A percentile compares a stretch with the other conserved stretches of the same genome.
phyloP scores from a whole-genome alignment of 2,113 vertebrate species.

The Mola mola region DNA sequence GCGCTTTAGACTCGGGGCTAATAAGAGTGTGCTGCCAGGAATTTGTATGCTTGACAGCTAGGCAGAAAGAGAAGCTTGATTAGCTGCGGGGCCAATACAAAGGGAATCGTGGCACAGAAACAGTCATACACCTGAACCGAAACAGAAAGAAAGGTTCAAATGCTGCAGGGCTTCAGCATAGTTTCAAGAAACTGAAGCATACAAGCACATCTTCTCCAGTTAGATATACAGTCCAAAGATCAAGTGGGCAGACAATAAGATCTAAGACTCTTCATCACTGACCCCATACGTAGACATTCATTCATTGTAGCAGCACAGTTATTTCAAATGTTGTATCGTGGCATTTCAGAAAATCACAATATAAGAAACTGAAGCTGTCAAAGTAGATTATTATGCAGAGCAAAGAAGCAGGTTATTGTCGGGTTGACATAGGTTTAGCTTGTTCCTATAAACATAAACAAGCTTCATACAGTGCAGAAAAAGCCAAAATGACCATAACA shows the following conservation, averaged over 20 bases:
- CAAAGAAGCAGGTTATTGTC: neutral
- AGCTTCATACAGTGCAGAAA: slow-evolving; percentile 16
- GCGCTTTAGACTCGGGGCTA: slow-evolving; percentile 71
- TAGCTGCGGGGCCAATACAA: slow-evolving; percentile 49
- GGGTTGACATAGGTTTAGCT: no score
- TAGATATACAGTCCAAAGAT: slow-evolving; percentile 13
- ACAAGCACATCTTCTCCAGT: neutral
- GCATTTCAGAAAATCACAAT: slow-evolving; percentile 31
- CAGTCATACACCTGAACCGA: slow-evolving; percentile 27
- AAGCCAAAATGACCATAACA: slow-evolving; percentile 1
- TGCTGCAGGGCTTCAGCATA: slow-evolving; percentile 7
- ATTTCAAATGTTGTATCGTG: neutral
- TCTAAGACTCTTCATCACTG: neutral
- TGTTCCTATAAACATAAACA: neutral
- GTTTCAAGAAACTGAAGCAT: slow-evolving; percentile 36
- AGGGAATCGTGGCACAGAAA: slow-evolving; percentile 44
- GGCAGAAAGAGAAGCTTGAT: slow-evolving; percentile 66
- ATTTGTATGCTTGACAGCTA: slow-evolving; percentile 69
- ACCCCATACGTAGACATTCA: neutral
- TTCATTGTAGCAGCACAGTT: slow-evolving; percentile 6
- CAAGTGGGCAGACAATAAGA: slow-evolving; percentile 10
- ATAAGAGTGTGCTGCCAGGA: slow-evolving; percentile 73
- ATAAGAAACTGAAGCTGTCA: slow-evolving; percentile 29
- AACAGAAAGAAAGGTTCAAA: slow-evolving; percentile 27
- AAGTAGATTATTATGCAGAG: neutral